Percentiles rank a stretch among this genome's conserved stretches.
phyloP scores from a whole-genome alignment of 2,113 vertebrate genomes.

The Tapirus terrestris region DNA sequence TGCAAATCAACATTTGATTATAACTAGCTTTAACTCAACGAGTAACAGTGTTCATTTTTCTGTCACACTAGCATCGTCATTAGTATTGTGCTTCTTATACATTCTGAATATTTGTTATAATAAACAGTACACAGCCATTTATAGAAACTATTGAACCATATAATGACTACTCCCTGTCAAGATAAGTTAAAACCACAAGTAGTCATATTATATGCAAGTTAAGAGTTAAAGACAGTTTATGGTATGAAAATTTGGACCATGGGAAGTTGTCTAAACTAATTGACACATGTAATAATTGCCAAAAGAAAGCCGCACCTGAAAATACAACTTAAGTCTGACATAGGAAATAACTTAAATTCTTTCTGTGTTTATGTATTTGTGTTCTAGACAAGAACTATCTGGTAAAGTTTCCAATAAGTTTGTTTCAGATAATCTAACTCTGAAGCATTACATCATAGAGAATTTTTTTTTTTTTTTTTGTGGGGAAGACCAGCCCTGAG shows the following conservation, averaged over 20 bases:
- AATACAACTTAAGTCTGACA: not conserved
- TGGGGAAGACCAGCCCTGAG: no score
- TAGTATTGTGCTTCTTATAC: not conserved
- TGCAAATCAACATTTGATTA: constrained; percentile 1
- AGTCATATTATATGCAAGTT: not conserved
- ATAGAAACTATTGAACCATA: not conserved
- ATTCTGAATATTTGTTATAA: not conserved
- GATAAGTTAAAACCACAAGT: not conserved
- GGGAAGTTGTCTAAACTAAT: not conserved
- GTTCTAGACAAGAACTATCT: not conserved
- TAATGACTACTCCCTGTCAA: not conserved
- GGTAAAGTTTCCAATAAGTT: not conserved
- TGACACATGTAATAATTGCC: not conserved
- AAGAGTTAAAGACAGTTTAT: constrained; percentile 48
- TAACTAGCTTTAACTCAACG: constrained; percentile 1
- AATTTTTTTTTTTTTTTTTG: not conserved
- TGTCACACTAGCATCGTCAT: not conserved
- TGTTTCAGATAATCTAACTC: not conserved
- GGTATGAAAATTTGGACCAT: not conserved
- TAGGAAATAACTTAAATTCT: not conserved
- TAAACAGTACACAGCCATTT: not conserved
- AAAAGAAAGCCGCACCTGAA: constrained; percentile 27
- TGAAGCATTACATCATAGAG: not conserved
- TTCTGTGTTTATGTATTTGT: constrained; percentile 22
- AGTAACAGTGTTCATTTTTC: constrained; percentile 28